Percentiles rank a stretch among this genome's conserved stretches.
Conservation (phyloP, 2,888 invertebrate genomes). For the Orthosia gracilis region DNA sequence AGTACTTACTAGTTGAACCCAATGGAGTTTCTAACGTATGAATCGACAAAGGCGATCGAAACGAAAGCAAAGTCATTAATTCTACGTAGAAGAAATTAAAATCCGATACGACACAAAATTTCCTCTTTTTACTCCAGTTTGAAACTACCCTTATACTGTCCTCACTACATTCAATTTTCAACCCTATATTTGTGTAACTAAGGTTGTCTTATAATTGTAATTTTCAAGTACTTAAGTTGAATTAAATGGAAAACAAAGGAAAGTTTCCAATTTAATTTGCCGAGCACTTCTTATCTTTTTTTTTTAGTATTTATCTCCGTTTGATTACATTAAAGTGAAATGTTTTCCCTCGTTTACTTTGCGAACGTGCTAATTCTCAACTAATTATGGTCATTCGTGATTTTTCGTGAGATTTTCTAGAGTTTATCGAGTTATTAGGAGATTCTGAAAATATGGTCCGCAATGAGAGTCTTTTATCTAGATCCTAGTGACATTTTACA, state of each 20-base stretch:
- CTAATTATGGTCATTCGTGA: constrained; percentile 37
- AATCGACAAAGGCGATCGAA: constrained; percentile 77
- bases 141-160: constrained; percentile 67
- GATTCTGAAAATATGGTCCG: background rate
- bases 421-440: constrained; percentile 3
- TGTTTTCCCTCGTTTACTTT: constrained; percentile 71
- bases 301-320: constrained; percentile 85
- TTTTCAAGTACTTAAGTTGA: constrained; percentile 60
- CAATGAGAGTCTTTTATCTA: background rate
- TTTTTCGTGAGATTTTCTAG: constrained; percentile 16
- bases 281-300: constrained; percentile 87
- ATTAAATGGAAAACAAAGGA: constrained; percentile 67
- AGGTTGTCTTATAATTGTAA: constrained; percentile 54
- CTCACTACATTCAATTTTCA: constrained; percentile 36
- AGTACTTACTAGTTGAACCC: constrained; percentile 70
- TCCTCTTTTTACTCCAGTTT: constrained; percentile 77
- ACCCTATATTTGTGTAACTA: constrained; percentile 28
- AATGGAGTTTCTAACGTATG: constrained; percentile 82
- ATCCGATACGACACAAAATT: constrained; percentile 89
- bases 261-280: constrained; percentile 90
- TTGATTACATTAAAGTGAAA: constrained; percentile 87
- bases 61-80: constrained; percentile 88
- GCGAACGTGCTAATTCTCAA: constrained; percentile 66
- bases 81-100: constrained; percentile 89
- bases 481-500: background rate